Conservation (phyloP, 2,888 invertebrate genomes). For the Orthosia gothica region DNA sequence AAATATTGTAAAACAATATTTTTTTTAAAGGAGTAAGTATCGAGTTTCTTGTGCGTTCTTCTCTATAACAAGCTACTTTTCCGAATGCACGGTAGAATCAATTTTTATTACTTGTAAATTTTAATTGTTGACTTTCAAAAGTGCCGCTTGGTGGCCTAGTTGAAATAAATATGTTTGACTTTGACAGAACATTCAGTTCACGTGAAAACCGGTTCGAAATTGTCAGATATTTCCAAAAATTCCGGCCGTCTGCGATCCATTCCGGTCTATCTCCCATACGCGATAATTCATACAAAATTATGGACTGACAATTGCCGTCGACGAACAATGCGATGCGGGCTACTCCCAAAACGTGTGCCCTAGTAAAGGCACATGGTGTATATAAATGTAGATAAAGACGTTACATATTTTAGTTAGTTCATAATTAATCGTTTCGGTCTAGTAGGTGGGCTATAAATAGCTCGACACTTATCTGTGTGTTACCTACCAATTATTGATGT, state of each 20-base stretch:
- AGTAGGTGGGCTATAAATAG: slow-evolving; percentile 18
- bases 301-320: slow-evolving; percentile 61
- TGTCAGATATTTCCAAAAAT: slow-evolving; percentile 41
- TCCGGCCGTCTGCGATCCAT: slow-evolving; percentile 32
- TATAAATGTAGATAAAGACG: slow-evolving; percentile 10
- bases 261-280: slow-evolving; percentile 49
- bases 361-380: slow-evolving; percentile 34
- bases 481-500: neutral
- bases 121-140: no score
- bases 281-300: slow-evolving; percentile 68
- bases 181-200: slow-evolving; percentile 7
- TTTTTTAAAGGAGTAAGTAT: no score
- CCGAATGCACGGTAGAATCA: no score
- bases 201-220: slow-evolving; percentile 28
- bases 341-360: slow-evolving; percentile 60
- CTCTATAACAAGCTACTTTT: no score
- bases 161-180: no score
- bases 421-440: slow-evolving; percentile 47
- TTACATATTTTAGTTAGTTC: slow-evolving; percentile 19
- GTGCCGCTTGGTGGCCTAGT: no score
- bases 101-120: no score
- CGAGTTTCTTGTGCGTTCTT: no score
- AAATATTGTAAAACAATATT: no score
- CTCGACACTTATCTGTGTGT: neutral
- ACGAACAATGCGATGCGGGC: slow-evolving; percentile 60